A percentile compares a stretch with the other conserved stretches of the same genome.
phyloP scores from a whole-genome alignment of 2,888 invertebrate species.

The Anorthoa munda region DNA sequence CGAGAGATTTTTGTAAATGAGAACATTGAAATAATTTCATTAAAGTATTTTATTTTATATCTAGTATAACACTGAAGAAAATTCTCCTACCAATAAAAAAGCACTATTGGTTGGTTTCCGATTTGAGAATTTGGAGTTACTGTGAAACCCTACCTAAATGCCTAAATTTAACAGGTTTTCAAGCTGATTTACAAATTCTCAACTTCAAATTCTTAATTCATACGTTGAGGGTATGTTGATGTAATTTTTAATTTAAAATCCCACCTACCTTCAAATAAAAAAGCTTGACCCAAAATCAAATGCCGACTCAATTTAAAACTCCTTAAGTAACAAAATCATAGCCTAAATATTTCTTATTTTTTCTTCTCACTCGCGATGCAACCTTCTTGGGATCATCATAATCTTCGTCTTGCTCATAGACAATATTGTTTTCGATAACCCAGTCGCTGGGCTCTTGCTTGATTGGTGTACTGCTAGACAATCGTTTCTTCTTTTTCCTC shows the following conservation, averaged over 20 bases:
- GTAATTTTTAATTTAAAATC: neutral
- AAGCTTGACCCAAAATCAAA: slow-evolving; percentile 60
- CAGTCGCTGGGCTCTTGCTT: slow-evolving; percentile 79
- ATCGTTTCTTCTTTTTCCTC: slow-evolving; percentile 77
- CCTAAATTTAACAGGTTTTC: neutral
- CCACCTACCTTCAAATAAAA: slow-evolving; percentile 28
- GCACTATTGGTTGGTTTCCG: neutral
- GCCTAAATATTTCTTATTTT: slow-evolving; percentile 88
- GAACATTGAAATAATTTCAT: slow-evolving; percentile 14
- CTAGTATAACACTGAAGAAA: neutral
- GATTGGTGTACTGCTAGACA: slow-evolving; percentile 69
- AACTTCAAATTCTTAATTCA: neutral
- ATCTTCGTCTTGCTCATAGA: slow-evolving; percentile 83
- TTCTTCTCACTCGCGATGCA: slow-evolving; percentile 82
- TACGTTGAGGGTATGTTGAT: neutral
- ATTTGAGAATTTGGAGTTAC: neutral
- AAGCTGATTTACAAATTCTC: neutral
- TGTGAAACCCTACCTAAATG: neutral
- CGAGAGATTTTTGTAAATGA: neutral
- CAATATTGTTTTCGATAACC: slow-evolving; percentile 82
- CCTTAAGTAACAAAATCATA: slow-evolving; percentile 87
- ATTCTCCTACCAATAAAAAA: neutral
- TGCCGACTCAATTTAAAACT: slow-evolving; percentile 88
- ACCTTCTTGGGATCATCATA: slow-evolving; percentile 83
- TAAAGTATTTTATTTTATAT: neutral